A percentile compares a stretch with the other conserved stretches of the same genome.
These are phyloP conservation scores for Pilophorus perplexus DNA, from an alignment of 2,888 invertebrate species.

Conservation along the genomic window DNA sequence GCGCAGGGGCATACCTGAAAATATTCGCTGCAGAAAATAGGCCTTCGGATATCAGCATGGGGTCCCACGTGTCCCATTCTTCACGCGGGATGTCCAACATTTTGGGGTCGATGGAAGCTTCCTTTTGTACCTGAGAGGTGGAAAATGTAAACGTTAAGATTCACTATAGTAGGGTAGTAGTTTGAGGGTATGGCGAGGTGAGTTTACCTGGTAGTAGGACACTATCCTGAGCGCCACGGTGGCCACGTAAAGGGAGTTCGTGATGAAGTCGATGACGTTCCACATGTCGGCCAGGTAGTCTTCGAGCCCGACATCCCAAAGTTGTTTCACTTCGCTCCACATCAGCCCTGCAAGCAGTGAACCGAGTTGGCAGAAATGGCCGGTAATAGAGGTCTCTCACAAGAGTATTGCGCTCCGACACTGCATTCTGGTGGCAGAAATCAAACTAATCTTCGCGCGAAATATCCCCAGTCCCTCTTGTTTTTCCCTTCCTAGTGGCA, in stretches of 20 bases:
- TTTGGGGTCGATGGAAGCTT: conserved; percentile 51
- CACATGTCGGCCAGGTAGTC: conserved; percentile 99
- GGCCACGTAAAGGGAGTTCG: conserved; percentile 95
- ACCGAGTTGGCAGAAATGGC: too few species aligned
- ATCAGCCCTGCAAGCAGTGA: conserved; percentile 69
- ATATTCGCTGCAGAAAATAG: conserved; percentile 98
- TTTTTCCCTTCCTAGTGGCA: too few species aligned
- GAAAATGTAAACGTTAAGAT: background rate
- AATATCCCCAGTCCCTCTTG: too few species aligned
- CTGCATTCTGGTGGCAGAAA: too few species aligned
- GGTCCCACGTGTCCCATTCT: conserved; percentile 98
- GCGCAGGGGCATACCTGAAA: conserved; percentile 67
- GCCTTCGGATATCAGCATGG: conserved; percentile 93
- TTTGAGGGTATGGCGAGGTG: too few species aligned
- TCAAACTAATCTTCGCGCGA: too few species aligned
- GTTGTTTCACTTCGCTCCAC: conserved; percentile 98
- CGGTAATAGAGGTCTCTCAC: too few species aligned
- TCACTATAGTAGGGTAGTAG: background rate
- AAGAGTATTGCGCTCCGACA: too few species aligned
- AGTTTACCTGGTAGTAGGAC: conserved; percentile 84
- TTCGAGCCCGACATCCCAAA: conserved; percentile 96
- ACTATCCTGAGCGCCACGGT: conserved; percentile 92
- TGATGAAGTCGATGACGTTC: conserved; percentile 99
- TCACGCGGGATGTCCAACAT: conserved; percentile 68
- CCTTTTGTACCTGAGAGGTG: conserved; percentile 65